Base-by-base conservation (phyloP, 2,888 invertebrate species). In the Ormyrus thymus region DNA sequence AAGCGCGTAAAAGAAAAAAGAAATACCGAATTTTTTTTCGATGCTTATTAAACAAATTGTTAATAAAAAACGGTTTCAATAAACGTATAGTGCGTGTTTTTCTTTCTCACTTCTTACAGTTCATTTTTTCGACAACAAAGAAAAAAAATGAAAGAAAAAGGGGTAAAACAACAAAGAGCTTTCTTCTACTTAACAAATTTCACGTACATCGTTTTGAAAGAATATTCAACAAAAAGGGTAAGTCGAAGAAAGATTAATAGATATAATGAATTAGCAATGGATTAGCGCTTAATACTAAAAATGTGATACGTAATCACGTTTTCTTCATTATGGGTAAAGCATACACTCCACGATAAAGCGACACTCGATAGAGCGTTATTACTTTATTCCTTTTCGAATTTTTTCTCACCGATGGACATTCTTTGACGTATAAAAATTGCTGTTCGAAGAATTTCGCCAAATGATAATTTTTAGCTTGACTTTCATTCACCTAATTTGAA, bases 241-340 rank as follows among this genome's bases (percentile, higher is more conserved):
- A 84, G 81, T 83, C 74, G 83, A 83, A 84, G 83, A 81, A 82
- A 82, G 71, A 84, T 83, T 72, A 58, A 53, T 69, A 69, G 43
- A 58, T 53, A 61, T 70, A 83, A 84, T 83, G 76, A 81, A 82
- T 81, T 81, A 84, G 85, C 81, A 82, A 85, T 84, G 83, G 83
- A 86, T 82, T 85, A 81, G 83, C 82, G 82, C 81, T 85, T 85
- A 86, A 85, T 85, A 84, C 85, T 87, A 87, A 84, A 83, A 82
- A 84, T 81, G 83, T 84, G 84, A 83, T 77, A 84, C 84, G 83
- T 80, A 84, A 83, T 84, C 84, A 85, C 81, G 77, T 82, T 77
- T 80, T 79, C 48, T 56, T 76, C 46, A 55, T 72, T 68, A 61
- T 65, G 61, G 59, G 13, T 45, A 73, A 59, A 79, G 76, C 72